phyloP scores from a whole-genome alignment of 2,113 vertebrate species.

The Pseudolaguvia tuberculata region DNA sequence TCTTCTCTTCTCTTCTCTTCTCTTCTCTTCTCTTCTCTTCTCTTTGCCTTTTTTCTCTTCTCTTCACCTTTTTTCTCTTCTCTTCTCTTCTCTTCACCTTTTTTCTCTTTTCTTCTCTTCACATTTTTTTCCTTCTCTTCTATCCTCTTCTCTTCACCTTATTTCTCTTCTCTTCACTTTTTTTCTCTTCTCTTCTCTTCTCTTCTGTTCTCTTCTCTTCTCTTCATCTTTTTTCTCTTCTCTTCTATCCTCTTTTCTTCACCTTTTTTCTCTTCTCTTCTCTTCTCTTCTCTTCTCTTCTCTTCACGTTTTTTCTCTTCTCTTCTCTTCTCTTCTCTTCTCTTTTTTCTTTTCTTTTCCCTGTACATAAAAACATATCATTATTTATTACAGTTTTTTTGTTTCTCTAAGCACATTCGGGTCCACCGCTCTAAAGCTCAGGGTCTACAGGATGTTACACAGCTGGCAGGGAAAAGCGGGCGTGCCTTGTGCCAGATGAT shows the following conservation, averaged over 20 bases:
- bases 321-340: not conserved
- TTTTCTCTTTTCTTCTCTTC: not conserved
- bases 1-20: too few species aligned
- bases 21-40: too few species aligned
- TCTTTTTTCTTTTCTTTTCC: not conserved
- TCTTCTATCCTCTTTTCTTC: too few species aligned
- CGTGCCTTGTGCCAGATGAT: constrained; percentile 5
- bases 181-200: not conserved
- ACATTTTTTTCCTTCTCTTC: not conserved
- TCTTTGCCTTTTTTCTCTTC: not conserved
- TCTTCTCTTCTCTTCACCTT: too few species aligned
- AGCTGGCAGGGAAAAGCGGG: constrained; percentile 20
- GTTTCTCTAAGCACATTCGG: constrained; percentile 29
- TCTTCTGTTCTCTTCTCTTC: not conserved
- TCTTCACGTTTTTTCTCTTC: not conserved
- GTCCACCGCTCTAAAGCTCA: constrained; percentile 22
- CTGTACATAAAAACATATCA: not conserved
- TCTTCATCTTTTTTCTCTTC: not conserved
- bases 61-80: not conserved
- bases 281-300: not conserved
- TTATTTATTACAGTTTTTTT: constrained; percentile 31
- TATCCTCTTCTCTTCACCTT: not conserved
- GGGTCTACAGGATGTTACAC: constrained; percentile 12
- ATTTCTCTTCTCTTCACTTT: not conserved
- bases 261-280: not conserved